These are phyloP conservation scores for Sinelater perroti DNA, from an alignment of 2,888 invertebrate species.

Conservation along the genomic window DNA sequence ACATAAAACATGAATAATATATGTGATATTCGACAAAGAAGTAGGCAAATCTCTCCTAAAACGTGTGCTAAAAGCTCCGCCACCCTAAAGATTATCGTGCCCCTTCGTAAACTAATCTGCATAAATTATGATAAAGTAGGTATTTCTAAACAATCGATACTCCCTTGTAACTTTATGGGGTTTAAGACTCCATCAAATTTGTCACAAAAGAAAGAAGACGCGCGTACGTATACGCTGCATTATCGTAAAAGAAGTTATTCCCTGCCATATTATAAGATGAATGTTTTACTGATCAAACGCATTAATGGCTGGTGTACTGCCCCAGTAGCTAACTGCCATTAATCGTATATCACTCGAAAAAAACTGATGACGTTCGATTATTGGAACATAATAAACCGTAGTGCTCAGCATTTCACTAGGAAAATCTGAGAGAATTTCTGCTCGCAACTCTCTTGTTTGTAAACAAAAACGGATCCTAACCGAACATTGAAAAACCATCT, in stretches of 20 bases:
- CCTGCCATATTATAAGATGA: conserved; percentile 30
- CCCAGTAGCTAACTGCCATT: conserved; percentile 16
- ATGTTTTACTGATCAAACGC: conserved; percentile 32
- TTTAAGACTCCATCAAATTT: conserved; percentile 32
- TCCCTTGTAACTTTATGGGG: conserved; percentile 28
- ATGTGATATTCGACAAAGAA: conserved; percentile 24
- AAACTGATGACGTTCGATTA: conserved; percentile 19
- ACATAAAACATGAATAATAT: conserved; percentile 30
- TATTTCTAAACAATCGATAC: conserved; percentile 36
- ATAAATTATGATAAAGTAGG: conserved; percentile 37
- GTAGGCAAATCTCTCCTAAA: conserved; percentile 26
- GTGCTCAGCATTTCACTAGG: conserved; percentile 13
- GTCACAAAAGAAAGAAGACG: conserved; percentile 29
- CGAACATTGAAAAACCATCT: conserved; percentile 9
- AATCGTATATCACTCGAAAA: conserved; percentile 11
- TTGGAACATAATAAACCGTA: conserved; percentile 18
- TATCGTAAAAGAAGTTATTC: conserved; percentile 30
- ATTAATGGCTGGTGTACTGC: conserved; percentile 20
- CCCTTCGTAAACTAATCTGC: conserved; percentile 33
- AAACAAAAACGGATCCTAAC: conserved; percentile 8
- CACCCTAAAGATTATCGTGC: conserved; percentile 30
- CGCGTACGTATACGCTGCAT: conserved; percentile 26
- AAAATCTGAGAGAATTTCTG: conserved; percentile 11
- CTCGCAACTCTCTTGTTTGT: conserved; percentile 13
- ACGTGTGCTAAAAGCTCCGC: conserved; percentile 30